Evolutionary conservation across 92 coral and sea anemone species (phyloP).

Genomic region (Epizoanthus rinbou): DNA sequence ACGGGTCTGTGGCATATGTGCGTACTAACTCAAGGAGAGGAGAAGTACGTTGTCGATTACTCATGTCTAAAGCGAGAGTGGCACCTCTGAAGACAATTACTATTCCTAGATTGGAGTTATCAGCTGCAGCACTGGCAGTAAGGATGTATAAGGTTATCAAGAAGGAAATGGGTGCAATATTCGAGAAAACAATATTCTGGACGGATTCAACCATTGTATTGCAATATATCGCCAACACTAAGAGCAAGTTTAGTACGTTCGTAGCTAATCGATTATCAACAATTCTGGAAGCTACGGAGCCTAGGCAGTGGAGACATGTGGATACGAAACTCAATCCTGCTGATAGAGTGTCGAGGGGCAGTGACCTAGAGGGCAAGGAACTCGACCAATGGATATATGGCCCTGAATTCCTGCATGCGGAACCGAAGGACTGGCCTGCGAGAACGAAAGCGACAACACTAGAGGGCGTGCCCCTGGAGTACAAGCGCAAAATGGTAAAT

Average conservation of each 20-base stretch:
- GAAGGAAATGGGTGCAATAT: neutral
- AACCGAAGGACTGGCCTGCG: neutral
- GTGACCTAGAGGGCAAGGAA: neutral
- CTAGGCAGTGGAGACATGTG: neutral
- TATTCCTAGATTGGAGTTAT: too few species aligned
- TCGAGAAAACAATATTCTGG: neutral
- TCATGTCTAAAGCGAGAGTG: neutral
- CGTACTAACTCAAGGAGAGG: neutral
- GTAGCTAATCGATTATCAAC: neutral
- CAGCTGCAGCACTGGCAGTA: neutral
- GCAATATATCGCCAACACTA: neutral
- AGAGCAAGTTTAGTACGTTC: neutral
- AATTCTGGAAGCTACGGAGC: neutral
- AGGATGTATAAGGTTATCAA: neutral
- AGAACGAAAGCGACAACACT: neutral
- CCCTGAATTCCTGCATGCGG: neutral
- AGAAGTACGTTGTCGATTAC: neutral
- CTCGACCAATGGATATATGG: too few species aligned
- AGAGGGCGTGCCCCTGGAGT: slow-evolving; percentile 1
- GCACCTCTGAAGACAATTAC: too few species aligned
- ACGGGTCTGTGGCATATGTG: neutral
- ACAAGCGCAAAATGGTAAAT: neutral
- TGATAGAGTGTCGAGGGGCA: neutral
- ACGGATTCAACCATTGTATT: too few species aligned
- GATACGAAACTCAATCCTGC: neutral